Evolutionary conservation across 2,797 vertebrate genomes (phyloP).

Genomic region (Pseudochirops corinnae): DNA sequence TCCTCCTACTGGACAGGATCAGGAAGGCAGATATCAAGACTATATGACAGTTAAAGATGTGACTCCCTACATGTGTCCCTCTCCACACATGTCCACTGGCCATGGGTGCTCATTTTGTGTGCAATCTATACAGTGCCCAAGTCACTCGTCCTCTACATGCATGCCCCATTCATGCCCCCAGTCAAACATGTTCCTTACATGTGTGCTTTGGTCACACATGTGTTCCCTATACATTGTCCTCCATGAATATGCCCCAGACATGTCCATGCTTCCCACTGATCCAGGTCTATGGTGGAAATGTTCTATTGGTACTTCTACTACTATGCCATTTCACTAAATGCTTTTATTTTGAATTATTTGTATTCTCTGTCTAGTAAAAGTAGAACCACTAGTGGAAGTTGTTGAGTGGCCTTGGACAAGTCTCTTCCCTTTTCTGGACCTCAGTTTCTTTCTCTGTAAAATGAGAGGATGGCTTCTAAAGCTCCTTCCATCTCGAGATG

Average conservation of each 20-base stretch:
- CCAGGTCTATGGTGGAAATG: background rate
- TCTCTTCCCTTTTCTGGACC: background rate
- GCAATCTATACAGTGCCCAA: background rate
- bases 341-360: background rate
- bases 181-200: background rate
- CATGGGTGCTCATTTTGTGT: background rate
- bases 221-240: background rate
- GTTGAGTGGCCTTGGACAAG: background rate
- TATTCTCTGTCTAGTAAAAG: background rate
- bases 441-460: background rate
- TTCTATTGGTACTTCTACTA: background rate
- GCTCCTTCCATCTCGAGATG: background rate
- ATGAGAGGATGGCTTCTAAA: background rate
- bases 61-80: background rate
- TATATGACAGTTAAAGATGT: background rate
- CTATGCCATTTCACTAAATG: background rate
- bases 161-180: background rate
- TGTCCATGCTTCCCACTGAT: background rate
- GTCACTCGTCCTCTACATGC: background rate
- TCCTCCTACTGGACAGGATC: background rate
- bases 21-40: background rate
- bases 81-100: background rate
- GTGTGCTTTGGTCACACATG: background rate
- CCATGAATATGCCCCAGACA: background rate
- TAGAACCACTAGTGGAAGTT: background rate